These are phyloP conservation scores for Carettochelys insculpta DNA, from an alignment of 2,113 vertebrate species.

Conservation along the genomic window DNA sequence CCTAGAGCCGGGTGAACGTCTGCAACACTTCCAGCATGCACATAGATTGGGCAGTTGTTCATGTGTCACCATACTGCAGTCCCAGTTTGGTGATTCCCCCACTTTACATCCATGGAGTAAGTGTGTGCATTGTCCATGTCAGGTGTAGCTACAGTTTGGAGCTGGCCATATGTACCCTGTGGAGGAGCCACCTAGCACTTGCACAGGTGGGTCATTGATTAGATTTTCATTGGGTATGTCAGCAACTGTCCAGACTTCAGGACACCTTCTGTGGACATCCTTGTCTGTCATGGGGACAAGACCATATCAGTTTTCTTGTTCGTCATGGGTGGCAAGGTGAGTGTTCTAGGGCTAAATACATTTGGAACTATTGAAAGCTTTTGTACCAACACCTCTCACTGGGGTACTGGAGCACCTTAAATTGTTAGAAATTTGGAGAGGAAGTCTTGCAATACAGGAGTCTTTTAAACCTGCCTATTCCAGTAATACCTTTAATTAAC, in stretches of 20 bases:
- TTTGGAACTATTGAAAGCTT: fast-evolving
- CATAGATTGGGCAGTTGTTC: background rate
- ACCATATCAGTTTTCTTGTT: background rate
- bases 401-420: background rate
- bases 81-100: background rate
- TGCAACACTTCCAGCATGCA: background rate
- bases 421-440: background rate
- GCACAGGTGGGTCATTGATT: background rate
- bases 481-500: background rate
- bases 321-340: background rate
- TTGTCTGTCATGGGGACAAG: background rate
- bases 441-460: fast-evolving
- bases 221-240: background rate
- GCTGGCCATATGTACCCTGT: background rate
- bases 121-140: background rate
- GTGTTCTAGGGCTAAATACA: background rate
- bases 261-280: background rate
- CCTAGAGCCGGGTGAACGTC: background rate
- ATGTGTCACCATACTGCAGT: background rate
- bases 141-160: background rate
- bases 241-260: background rate
- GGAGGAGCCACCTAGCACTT: background rate
- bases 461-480: background rate
- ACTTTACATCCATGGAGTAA: background rate
- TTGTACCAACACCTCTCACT: background rate